These are phyloP conservation scores for Drosophila kikkawai DNA, from an alignment of 1,140 invertebrate genomes.

Conservation along the genomic window DNA sequence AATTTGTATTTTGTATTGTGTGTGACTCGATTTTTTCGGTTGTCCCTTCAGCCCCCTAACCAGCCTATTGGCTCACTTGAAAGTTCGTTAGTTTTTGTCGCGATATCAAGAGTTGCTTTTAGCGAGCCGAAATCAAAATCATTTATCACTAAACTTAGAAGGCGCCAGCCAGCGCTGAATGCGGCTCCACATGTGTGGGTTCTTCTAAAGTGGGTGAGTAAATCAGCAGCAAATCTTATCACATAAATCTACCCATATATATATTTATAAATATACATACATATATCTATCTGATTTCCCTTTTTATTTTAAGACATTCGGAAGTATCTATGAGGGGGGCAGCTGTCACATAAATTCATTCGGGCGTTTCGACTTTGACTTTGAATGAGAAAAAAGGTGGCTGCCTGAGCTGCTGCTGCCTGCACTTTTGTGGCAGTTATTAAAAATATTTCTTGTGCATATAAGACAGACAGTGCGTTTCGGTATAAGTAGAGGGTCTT, in stretches of 20 bases:
- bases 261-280: slow-evolving; percentile 12
- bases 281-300: slow-evolving; percentile 33
- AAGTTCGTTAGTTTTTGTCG: slow-evolving; percentile 27
- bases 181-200: slow-evolving; percentile 72
- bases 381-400: slow-evolving; percentile 37
- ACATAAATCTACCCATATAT: slow-evolving; percentile 25
- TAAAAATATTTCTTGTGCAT: slow-evolving; percentile 29
- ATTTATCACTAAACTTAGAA: slow-evolving; percentile 34
- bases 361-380: slow-evolving; percentile 65
- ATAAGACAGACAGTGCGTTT: slow-evolving; percentile 5
- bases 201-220: slow-evolving; percentile 80
- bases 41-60: not conserved
- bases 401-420: slow-evolving; percentile 11
- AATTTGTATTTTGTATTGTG: slow-evolving; percentile 5
- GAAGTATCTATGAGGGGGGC: slow-evolving; percentile 4
- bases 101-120: slow-evolving; percentile 9
- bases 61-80: slow-evolving; percentile 16
- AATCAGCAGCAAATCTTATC: slow-evolving; percentile 23
- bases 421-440: slow-evolving; percentile 54
- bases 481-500: not conserved
- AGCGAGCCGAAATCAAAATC: slow-evolving; percentile 25
- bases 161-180: slow-evolving; percentile 65
- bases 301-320: slow-evolving; percentile 32
- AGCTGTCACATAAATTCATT: slow-evolving; percentile 56
- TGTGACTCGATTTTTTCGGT: slow-evolving; percentile 7